Evolutionary conservation across 2,113 vertebrate genomes (phyloP).

Genomic region (Phyllopteryx taeniolatus): DNA sequence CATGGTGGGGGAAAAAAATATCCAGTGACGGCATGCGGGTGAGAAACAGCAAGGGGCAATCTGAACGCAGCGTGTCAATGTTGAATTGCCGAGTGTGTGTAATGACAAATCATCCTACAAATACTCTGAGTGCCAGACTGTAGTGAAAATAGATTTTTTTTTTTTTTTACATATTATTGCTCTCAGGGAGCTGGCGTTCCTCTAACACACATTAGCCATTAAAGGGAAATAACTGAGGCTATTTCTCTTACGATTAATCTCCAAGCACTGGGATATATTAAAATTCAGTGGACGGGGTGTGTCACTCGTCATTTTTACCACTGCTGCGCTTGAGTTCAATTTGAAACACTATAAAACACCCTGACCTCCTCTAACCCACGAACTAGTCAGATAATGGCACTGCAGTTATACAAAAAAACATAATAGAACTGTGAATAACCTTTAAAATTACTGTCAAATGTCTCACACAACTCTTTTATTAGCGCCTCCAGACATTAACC

Average conservation of each 20-base stretch:
- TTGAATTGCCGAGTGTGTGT: slow-evolving; percentile 48
- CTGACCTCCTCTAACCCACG: slow-evolving; percentile 36
- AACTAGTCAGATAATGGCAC: slow-evolving; percentile 13
- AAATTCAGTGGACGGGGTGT: slow-evolving; percentile 44
- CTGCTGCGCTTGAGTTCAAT: slow-evolving; percentile 46
- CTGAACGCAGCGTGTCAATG: slow-evolving; percentile 55
- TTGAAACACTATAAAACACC: slow-evolving; percentile 47
- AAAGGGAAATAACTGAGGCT: slow-evolving; percentile 50
- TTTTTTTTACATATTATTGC: slow-evolving; percentile 44
- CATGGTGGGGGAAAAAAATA: slow-evolving; percentile 21
- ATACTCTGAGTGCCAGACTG: slow-evolving; percentile 26
- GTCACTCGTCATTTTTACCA: slow-evolving; percentile 53
- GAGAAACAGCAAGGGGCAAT: slow-evolving; percentile 43
- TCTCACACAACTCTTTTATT: not conserved
- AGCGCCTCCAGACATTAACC: slow-evolving; percentile 6
- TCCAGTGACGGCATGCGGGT: slow-evolving; percentile 25
- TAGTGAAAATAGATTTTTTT: slow-evolving; percentile 45
- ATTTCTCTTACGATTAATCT: slow-evolving; percentile 56
- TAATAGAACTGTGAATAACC: slow-evolving; percentile 22
- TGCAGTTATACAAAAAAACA: slow-evolving; percentile 15
- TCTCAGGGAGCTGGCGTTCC: slow-evolving; percentile 51
- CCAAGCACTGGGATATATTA: slow-evolving; percentile 38
- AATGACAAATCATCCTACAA: slow-evolving; percentile 68
- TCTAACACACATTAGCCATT: slow-evolving; percentile 54
- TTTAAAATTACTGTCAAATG: slow-evolving; percentile 1